These are phyloP conservation scores for Mystacornis crossleyi DNA, from an alignment of 2,113 vertebrate genomes.

Conservation along the genomic window DNA sequence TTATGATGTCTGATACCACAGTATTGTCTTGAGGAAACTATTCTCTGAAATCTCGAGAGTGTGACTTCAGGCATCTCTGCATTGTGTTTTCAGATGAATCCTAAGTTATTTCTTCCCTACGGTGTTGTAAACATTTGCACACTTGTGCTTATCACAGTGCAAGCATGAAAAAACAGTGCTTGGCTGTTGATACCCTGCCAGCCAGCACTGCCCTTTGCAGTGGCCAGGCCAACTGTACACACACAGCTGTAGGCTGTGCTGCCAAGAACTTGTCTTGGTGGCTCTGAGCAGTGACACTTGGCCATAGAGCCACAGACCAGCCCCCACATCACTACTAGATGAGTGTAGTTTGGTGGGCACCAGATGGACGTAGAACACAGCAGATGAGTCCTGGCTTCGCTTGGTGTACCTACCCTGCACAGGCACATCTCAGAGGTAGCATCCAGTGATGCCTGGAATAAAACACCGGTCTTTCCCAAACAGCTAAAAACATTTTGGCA, in stretches of 20 bases:
- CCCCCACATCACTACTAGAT: not conserved
- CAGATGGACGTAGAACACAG: not conserved
- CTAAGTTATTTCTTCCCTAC: not conserved
- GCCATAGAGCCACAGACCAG: not conserved
- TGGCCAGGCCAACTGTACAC: not conserved
- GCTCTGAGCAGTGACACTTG: accelerated
- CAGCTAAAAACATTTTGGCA: not conserved
- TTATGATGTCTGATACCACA: not conserved
- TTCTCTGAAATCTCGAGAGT: not conserved
- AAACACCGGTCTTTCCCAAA: not conserved
- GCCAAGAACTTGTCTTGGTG: not conserved
- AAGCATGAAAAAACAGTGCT: not conserved
- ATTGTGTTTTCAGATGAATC: not conserved
- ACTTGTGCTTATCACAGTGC: not conserved
- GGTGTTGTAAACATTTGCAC: not conserved
- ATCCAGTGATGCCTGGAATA: not conserved
- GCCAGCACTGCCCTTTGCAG: not conserved
- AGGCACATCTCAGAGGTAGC: not conserved
- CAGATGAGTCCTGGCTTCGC: not conserved
- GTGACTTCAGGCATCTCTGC: not conserved
- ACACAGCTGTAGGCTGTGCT: accelerated
- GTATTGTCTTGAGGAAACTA: not conserved
- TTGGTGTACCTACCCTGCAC: not conserved
- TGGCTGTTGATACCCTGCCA: not conserved
- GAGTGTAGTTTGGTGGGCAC: not conserved